A percentile compares a stretch with the other conserved stretches of the same genome.
These are phyloP conservation scores for Acanthisitta chloris DNA, from an alignment of 2,113 vertebrate genomes.

Conservation along the genomic window DNA sequence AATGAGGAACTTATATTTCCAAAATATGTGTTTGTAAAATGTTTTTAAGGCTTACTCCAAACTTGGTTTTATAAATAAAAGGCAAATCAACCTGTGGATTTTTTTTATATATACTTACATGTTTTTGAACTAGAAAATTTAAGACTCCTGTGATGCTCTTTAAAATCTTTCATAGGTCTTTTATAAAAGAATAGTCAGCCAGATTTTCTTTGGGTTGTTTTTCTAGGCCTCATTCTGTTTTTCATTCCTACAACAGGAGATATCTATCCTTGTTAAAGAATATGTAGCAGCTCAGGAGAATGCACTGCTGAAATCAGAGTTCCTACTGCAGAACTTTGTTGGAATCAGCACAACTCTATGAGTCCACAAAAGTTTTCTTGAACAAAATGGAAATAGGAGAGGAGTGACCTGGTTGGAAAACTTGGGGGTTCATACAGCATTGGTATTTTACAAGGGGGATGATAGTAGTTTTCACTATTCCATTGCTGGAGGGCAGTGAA, in stretches of 20 bases:
- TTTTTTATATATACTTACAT: neutral
- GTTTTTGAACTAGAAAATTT: neutral
- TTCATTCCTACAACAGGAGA: neutral
- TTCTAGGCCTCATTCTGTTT: neutral
- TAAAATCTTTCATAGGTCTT: neutral
- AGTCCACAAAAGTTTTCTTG: neutral
- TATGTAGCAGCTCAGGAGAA: neutral
- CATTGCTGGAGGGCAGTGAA: neutral
- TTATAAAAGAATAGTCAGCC: neutral
- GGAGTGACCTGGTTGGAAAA: neutral
- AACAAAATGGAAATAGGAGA: neutral
- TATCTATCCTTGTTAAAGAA: neutral
- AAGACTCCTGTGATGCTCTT: neutral
- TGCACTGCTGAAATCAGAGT: neutral
- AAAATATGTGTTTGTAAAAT: neutral
- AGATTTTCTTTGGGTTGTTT: neutral
- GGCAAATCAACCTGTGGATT: neutral
- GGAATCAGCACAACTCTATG: neutral
- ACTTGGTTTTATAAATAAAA: neutral
- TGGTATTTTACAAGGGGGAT: neutral
- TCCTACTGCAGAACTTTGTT: neutral
- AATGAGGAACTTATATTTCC: neutral
- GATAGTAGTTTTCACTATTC: neutral
- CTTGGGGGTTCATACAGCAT: accelerated
- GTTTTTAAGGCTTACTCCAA: neutral